Conservation (phyloP, 2,888 invertebrate species). For the Chalcosyrphus nemorum region DNA sequence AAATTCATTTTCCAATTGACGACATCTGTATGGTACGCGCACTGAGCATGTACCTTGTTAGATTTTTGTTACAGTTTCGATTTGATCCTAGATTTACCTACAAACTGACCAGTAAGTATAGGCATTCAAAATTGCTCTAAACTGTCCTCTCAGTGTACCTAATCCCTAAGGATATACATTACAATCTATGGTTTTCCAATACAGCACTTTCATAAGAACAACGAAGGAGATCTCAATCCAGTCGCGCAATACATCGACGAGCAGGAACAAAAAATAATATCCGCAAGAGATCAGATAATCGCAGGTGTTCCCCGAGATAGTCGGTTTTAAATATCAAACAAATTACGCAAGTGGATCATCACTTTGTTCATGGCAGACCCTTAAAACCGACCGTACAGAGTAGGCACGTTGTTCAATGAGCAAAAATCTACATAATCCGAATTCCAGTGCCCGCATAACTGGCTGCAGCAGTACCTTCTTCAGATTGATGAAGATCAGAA, state of each 20-base stretch:
- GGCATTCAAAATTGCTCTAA: background rate
- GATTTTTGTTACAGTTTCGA: background rate
- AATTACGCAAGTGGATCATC: slow-evolving; percentile 71
- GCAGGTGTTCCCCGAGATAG: slow-evolving; percentile 63
- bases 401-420: slow-evolving; percentile 41
- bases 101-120: too few relatives aligned
- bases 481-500: slow-evolving; percentile 44
- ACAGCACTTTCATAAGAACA: background rate
- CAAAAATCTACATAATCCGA: slow-evolving; percentile 71
- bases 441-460: slow-evolving; percentile 72
- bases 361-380: slow-evolving; percentile 48
- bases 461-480: slow-evolving; percentile 56
- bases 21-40: slow-evolving; percentile 25
- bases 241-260: slow-evolving; percentile 13
- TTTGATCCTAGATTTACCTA: background rate
- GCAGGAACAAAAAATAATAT: slow-evolving; percentile 55
- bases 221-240: slow-evolving; percentile 42
- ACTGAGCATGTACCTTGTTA: background rate
- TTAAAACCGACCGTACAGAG: slow-evolving; percentile 25
- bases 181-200: background rate
- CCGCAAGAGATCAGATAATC: slow-evolving; percentile 71
- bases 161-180: background rate
- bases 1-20: background rate
- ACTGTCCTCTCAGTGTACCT: background rate
- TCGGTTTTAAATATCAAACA: slow-evolving; percentile 72